phyloP scores from a whole-genome alignment of 2,888 invertebrate genomes.

The Amblyjoppa proteus region DNA sequence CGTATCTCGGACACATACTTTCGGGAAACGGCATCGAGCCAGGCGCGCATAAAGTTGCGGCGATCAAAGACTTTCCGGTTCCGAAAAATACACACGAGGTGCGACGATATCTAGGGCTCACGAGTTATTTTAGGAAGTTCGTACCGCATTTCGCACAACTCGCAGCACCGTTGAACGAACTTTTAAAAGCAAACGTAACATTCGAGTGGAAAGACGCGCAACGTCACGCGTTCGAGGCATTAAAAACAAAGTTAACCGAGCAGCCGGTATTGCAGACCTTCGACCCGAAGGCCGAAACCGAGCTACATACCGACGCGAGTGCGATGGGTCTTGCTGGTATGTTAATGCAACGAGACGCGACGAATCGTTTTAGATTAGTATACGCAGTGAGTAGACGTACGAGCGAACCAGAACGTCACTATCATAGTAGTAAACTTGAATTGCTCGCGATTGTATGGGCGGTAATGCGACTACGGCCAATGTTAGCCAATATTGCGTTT shows the following conservation, averaged over 20 bases:
- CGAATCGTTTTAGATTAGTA: too few species aligned
- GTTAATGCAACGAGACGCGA: too few species aligned
- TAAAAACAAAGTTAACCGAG: not conserved
- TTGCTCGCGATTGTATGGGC: too few species aligned
- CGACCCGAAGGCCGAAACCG: too few species aligned
- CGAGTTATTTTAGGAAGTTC: conserved; percentile 14
- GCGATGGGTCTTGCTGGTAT: not conserved
- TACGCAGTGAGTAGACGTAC: too few species aligned
- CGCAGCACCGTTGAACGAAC: not conserved
- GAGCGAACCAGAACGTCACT: too few species aligned
- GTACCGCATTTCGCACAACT: not conserved
- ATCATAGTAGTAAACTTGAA: too few species aligned
- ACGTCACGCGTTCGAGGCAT: not conserved
- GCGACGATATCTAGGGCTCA: not conserved
- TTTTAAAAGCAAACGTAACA: not conserved
- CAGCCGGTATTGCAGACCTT: not conserved
- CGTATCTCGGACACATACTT: not conserved
- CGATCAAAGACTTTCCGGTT: not conserved
- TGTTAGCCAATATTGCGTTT: too few species aligned
- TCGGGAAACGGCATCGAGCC: not conserved
- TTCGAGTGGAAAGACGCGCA: not conserved
- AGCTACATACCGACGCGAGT: too few species aligned
- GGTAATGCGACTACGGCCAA: too few species aligned
- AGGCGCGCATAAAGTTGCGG: not conserved
- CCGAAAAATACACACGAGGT: not conserved